These are phyloP conservation scores for Helicoverpa armigera DNA, from an alignment of 1,140 invertebrate genomes.

Conservation along the genomic window DNA sequence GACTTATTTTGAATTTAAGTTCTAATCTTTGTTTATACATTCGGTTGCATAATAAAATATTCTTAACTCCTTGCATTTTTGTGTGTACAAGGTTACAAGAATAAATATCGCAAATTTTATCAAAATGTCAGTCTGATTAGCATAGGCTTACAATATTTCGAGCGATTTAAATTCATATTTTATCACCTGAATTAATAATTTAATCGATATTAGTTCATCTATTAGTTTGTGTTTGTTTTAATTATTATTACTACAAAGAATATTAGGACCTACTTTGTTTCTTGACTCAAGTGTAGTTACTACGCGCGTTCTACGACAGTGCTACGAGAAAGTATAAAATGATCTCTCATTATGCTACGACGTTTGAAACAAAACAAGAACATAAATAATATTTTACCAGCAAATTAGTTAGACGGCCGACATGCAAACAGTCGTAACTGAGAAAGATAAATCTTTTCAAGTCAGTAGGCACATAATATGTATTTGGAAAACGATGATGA, in stretches of 20 bases:
- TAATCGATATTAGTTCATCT: no score
- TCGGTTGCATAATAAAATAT: no score
- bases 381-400: not conserved
- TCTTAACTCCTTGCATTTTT: not conserved
- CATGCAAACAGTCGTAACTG: no score
- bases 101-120: not conserved
- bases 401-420: not conserved
- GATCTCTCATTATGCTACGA: not conserved
- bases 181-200: no score
- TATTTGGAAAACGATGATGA: no score
- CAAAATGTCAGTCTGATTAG: not conserved
- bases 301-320: conserved; percentile 16
- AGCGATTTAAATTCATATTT: no score
- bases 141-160: not conserved
- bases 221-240: not conserved
- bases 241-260: not conserved
- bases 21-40: no score
- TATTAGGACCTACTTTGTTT: not conserved
- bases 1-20: no score
- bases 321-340: not conserved
- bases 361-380: not conserved
- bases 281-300: not conserved
- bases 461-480: no score
- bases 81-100: not conserved
- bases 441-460: no score